Conservation (phyloP, 2,113 vertebrate genomes). For the Neodontobutis hainanensis region DNA sequence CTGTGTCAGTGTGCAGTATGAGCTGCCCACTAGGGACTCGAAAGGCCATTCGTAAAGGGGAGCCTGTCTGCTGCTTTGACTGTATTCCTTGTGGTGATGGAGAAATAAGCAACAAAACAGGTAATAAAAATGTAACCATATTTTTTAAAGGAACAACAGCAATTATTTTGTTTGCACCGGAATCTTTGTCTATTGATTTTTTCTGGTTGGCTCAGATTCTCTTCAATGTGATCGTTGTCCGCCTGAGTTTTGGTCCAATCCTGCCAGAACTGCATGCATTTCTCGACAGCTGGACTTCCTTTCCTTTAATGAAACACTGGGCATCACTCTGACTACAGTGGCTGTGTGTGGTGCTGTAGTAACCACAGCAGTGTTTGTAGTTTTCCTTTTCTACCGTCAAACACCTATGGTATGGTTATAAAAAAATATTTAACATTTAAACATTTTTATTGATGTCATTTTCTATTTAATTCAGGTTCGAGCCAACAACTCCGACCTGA, state of each 20-base stretch:
- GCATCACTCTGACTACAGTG: conserved; percentile 67
- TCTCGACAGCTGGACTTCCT: conserved; percentile 75
- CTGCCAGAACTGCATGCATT: conserved; percentile 63
- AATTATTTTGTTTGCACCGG: too few relatives aligned
- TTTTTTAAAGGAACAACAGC: too few relatives aligned
- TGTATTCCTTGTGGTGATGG: conserved; percentile 79
- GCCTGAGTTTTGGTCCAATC: conserved; percentile 77
- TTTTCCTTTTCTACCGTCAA: conserved; percentile 65
- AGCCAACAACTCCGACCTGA: conserved; percentile 69
- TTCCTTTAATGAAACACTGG: conserved; percentile 73
- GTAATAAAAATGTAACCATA: conserved; percentile 38
- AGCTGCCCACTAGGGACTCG: conserved; percentile 75
- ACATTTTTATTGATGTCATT: not conserved
- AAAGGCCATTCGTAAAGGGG: conserved; percentile 72
- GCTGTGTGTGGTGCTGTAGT: conserved; percentile 67
- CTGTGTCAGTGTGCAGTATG: conserved; percentile 74
- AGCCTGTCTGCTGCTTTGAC: conserved; percentile 81
- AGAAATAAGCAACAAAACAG: conserved; percentile 76
- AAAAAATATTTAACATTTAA: not conserved
- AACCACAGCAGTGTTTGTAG: conserved; percentile 71
- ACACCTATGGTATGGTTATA: conserved; percentile 65
- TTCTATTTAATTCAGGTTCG: conserved; percentile 18
- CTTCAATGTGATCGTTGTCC: conserved; percentile 70
- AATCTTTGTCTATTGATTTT: too few relatives aligned
- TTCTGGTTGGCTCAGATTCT: conserved; percentile 60